Base-by-base conservation (phyloP, 2,113 vertebrate species). In the Zingel zingel region DNA sequence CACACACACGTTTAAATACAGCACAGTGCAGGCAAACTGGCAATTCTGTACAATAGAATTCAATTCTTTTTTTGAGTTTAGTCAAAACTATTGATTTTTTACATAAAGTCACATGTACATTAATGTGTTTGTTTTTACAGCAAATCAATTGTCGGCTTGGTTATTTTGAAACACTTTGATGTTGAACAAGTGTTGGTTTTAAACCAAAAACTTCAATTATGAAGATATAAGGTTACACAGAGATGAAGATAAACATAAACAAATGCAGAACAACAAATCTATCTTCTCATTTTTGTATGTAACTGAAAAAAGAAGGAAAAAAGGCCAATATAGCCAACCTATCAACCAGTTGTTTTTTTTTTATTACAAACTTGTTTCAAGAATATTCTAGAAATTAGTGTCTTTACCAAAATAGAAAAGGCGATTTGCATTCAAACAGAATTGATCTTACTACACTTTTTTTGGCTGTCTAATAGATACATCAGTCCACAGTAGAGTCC, bases 381-480 rank as follows among this genome's bases (percentile, higher is more conserved):
- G 30, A 30, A 30, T 30, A 30, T 30, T 30, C 30, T 30, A 30
- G 30, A 30, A 30, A 30, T 30, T 3, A 30, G 30, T 30, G 30
- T 4, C 30, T 30, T 30, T 30, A 30, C 5, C 33, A 33, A 33
- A 61, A 33, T 33, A 54, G 23, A 36, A 63, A 66, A 45, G 13
- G 18, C 1, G 14, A 25, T 66, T 66, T 66, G 36, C 14, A 25
- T 48, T 25, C 6, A 25, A 47, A 43, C 39, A 66, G 64, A 48
- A 25, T 25, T 47, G n/a, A 23, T 16, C 21, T 61, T 18, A 36
- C 9, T 36, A 36, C 12, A 36, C 45, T 51, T 11, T 10, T 33
- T 43, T 43, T 43, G 39, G 14, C 50, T 71, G 73, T 80, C 78
- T 89, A 88, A 90, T 89, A 81, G 73, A 89, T 23, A 79, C 69